phyloP scores from a whole-genome alignment of 2,113 vertebrate species.

The Datnioides undecimradiatus region DNA sequence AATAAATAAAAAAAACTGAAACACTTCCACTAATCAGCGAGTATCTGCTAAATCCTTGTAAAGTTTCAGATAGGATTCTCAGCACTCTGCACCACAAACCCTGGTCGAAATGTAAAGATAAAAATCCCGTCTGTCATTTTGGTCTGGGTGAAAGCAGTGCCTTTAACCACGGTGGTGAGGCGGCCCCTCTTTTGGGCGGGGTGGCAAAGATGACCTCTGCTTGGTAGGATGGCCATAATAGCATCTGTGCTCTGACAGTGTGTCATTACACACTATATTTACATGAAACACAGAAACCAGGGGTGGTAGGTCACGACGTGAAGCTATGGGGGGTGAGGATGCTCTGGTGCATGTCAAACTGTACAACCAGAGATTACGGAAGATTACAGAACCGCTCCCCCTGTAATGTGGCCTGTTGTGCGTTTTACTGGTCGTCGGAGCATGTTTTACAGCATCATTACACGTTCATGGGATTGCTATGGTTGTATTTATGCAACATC shows the following conservation, averaged over 20 bases:
- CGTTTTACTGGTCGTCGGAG: conserved; percentile 43
- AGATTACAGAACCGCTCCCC: conserved; percentile 56
- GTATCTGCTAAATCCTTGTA: conserved; percentile 54
- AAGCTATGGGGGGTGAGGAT: conserved; percentile 68
- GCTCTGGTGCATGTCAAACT: conserved; percentile 46
- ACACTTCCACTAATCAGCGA: conserved; percentile 61
- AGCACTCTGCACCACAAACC: conserved; percentile 62
- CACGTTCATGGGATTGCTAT: conserved; percentile 43
- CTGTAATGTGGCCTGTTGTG: conserved; percentile 66
- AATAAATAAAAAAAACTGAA: conserved; percentile 3
- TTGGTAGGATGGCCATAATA: conserved; percentile 79
- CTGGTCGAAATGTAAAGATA: conserved; percentile 79
- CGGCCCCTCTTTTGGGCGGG: conserved; percentile 77
- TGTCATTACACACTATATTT: conserved; percentile 86
- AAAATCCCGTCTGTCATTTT: conserved; percentile 84
- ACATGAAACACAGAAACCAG: conserved; percentile 75
- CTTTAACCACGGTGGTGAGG: conserved; percentile 71
- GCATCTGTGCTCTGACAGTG: conserved; percentile 76
- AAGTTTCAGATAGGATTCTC: conserved; percentile 60
- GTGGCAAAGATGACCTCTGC: conserved; percentile 82
- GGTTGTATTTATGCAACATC: conserved; percentile 39
- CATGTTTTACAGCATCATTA: conserved; percentile 68
- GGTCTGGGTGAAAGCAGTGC: conserved; percentile 79
- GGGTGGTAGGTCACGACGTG: conserved; percentile 70
- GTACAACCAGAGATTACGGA: conserved; percentile 64